Conservation (phyloP, 1,140 invertebrate species). For the Onthophagus taurus region DNA sequence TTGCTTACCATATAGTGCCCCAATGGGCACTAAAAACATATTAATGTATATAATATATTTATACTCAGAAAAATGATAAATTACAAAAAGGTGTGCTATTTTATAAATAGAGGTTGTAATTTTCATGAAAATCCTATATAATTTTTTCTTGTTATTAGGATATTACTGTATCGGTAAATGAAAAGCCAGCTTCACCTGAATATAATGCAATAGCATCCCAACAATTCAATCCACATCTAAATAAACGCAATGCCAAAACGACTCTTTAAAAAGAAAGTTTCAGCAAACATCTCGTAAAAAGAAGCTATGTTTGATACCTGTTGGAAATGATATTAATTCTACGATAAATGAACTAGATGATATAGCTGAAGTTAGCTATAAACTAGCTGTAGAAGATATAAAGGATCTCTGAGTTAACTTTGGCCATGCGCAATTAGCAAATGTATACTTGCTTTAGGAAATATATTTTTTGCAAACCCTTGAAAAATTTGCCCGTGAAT, state of each 20-base stretch:
- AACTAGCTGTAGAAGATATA: conserved; percentile 14
- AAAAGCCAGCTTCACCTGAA: conserved; percentile 10
- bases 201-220: too few species aligned
- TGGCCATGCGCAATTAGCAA: neutral
- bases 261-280: too few species aligned
- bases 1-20: too few species aligned
- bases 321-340: conserved; percentile 14
- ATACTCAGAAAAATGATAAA: too few species aligned
- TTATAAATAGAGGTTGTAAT: too few species aligned
- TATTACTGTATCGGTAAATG: conserved; percentile 16
- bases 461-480: conserved; percentile 1
- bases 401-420: conserved; percentile 11
- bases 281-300: too few species aligned
- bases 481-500: too few species aligned
- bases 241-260: conserved; percentile 11
- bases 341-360: conserved; percentile 13
- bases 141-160: neutral
- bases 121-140: too few species aligned
- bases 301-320: too few species aligned
- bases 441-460: conserved; percentile 1
- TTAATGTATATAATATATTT: too few species aligned
- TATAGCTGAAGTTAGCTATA: conserved; percentile 13
- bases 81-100: too few species aligned
- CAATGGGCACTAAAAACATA: too few species aligned
- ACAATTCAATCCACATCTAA: conserved; percentile 9